phyloP scores from a whole-genome alignment of 2,888 invertebrate species.

The Andrena bucephala region DNA sequence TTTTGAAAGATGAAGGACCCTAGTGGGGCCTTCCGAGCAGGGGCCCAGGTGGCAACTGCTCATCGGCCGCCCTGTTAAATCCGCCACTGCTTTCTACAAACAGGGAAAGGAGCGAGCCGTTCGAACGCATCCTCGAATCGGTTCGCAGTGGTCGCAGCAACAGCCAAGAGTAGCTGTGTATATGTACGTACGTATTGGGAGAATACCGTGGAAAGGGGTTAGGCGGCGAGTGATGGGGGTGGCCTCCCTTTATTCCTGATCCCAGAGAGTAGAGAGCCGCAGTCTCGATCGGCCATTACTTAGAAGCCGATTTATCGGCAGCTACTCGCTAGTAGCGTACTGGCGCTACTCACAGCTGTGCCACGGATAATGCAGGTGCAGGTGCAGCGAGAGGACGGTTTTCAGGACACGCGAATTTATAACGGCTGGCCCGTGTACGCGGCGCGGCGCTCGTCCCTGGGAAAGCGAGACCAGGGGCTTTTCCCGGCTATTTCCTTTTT shows the following conservation, averaged over 20 bases:
- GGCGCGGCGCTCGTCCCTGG: slow-evolving; percentile 41
- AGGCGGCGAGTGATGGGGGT: slow-evolving; percentile 17
- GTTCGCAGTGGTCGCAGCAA: slow-evolving; percentile 18
- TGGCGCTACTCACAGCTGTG: slow-evolving; percentile 55
- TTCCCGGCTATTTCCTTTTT: slow-evolving; percentile 41
- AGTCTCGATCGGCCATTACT: slow-evolving; percentile 70
- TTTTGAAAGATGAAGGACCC: no score
- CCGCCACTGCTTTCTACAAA: no score
- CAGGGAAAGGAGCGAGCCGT: background rate
- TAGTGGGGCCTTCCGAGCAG: no score
- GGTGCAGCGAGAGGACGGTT: slow-evolving; percentile 53
- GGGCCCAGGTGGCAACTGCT: no score
- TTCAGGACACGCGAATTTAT: slow-evolving; percentile 69
- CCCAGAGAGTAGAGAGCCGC: slow-evolving; percentile 44
- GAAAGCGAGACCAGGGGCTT: slow-evolving; percentile 43
- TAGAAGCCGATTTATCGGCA: slow-evolving; percentile 71
- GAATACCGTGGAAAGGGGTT: slow-evolving; percentile 13
- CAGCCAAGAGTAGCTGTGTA: background rate
- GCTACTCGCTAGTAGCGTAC: slow-evolving; percentile 29
- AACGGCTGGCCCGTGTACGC: slow-evolving; percentile 51
- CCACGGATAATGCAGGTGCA: slow-evolving; percentile 65
- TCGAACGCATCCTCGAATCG: slow-evolving; percentile 18
- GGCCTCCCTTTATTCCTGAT: slow-evolving; percentile 58
- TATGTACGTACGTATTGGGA: background rate
- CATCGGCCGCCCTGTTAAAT: no score